Evolutionary conservation across 2,888 invertebrate genomes (phyloP).

Genomic region (Prosapia bicincta): DNA sequence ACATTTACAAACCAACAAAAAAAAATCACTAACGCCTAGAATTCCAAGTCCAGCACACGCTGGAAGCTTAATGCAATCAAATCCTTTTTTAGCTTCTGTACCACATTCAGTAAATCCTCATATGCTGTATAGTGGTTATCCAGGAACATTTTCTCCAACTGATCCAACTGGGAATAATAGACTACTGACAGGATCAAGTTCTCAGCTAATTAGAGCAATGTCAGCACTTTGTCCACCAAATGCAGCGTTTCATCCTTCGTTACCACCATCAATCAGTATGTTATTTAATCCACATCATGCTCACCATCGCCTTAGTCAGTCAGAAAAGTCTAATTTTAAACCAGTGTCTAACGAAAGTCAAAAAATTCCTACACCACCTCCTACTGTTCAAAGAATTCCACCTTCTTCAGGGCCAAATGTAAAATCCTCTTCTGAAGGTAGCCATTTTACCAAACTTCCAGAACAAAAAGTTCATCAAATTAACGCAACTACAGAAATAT

Average conservation of each 20-base stretch:
- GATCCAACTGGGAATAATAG: conserved; percentile 12
- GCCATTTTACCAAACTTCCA: neutral
- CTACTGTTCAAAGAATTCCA: conserved; percentile 37
- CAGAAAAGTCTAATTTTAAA: conserved; percentile 25
- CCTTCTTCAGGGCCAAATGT: conserved; percentile 25
- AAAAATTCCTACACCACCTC: conserved; percentile 24
- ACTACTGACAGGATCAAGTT: conserved; percentile 19
- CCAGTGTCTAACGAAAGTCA: conserved; percentile 16
- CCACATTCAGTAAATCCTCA: conserved; percentile 23
- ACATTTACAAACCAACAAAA: neutral
- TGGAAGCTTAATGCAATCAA: conserved; percentile 21
- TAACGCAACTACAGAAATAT: neutral
- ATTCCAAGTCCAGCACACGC: conserved; percentile 24
- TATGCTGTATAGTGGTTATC: conserved; percentile 37
- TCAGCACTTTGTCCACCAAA: conserved; percentile 36
- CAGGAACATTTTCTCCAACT: conserved; percentile 31
- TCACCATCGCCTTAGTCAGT: conserved; percentile 27
- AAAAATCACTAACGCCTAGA: conserved; percentile 1
- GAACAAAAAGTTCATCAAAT: neutral
- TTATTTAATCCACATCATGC: conserved; percentile 39
- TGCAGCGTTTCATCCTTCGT: conserved; percentile 37
- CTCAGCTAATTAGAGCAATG: conserved; percentile 39
- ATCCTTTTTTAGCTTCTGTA: conserved; percentile 20
- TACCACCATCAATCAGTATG: conserved; percentile 40
- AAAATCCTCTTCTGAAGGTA: neutral